Base-by-base conservation (phyloP, 2,113 vertebrate species). In the Pluvianellus socialis region DNA sequence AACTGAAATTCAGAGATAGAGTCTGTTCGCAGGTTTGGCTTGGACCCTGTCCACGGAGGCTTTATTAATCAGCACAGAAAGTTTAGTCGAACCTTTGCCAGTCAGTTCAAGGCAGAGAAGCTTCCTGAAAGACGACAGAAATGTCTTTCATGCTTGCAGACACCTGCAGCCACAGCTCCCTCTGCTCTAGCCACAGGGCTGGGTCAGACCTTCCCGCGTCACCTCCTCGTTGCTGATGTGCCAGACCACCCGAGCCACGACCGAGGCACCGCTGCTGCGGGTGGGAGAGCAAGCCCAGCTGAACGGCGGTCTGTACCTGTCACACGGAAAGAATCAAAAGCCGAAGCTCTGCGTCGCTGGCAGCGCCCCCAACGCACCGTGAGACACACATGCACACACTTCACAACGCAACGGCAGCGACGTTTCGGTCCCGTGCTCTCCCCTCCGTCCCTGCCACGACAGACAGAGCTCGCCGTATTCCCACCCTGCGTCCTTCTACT, bases 1-100 rank as follows among this genome's bases (percentile, higher is more conserved):
- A 92, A 92, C 89, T 95, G 92, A 95, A 97, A 94, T 90, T 87
- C 74, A 59, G 95, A 97, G 95, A 95, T 85, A 94, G 95, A 87
- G 80, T 14, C 62, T 75, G 35, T 92, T 94, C 77, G 61, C 58
- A 47, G 74, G 62, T 91, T 95, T 92, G 84, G 71, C 77, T 95
- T 92, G 93, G 81, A 92, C 91, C 63, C 23, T 12, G 1, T 94
- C 84, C 92, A 96, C 33, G 38, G 35, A 88, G n/a, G 58, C 52
- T 88, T 95, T 94, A 79, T 65, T 91, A 90, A 91, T 92, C 79
- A 77, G 88, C 56, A 52, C 42, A 71, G 71, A 84, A 94, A 93
- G 42, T 86, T 90, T 67, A 76, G 62, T 55, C 72, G 89, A 86
- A 84, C 65, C 55, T 96, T 87, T 86, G 35, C 72, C 73, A 79